Evolutionary conservation across 1,140 invertebrate genomes (phyloP), one percentile per base, ranked within the genome.

Genomic region (Zaprionus tsacasi): DNA sequence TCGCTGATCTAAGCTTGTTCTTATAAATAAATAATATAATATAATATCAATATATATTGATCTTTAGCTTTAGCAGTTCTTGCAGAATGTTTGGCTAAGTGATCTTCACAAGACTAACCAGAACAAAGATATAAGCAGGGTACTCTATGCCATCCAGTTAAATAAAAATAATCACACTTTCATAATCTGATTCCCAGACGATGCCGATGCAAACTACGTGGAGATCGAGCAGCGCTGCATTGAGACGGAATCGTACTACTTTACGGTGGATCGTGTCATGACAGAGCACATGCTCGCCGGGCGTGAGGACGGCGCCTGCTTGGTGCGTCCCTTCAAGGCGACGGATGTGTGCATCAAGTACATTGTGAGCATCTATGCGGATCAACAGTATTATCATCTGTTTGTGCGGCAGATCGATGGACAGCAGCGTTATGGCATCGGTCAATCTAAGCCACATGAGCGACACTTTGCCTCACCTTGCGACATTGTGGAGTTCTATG

Each of bases 261-360:
- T 92, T n/a, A 91, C 89, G 0, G 82, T 92, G 12, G 88, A 92
- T 65, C 82, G 91, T 0, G 38, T 30, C 25, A 81, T 72, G 11
- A 88, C 91, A 6, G 91, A 92, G 55, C 75, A 70, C 1, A 90
- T 91, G 76, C 60, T 92, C 0, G 57, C 48, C 1, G 72, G 70
- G 7, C 57, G 91, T 2, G 91, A 92, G 38, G 78, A 91, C 64
- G 91, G 91, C 33, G 76, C 91, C 38, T 92, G 91, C 21, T 38
- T 92, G 43, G 91, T 92, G n/a, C 89, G 91, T 7, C 91, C 91
- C 6, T 92, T 91, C 58, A 92, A 91, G 75, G 86, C 91, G 45
- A 66, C 73, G 40, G 91, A 92, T 63, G 57, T 79, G 17, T 82
- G 69, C 56, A 92, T 92, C 21, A 91, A 91, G 21, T 92, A 92